Base-by-base conservation (phyloP, 2,797 vertebrate species). In the Falco columbarius region DNA sequence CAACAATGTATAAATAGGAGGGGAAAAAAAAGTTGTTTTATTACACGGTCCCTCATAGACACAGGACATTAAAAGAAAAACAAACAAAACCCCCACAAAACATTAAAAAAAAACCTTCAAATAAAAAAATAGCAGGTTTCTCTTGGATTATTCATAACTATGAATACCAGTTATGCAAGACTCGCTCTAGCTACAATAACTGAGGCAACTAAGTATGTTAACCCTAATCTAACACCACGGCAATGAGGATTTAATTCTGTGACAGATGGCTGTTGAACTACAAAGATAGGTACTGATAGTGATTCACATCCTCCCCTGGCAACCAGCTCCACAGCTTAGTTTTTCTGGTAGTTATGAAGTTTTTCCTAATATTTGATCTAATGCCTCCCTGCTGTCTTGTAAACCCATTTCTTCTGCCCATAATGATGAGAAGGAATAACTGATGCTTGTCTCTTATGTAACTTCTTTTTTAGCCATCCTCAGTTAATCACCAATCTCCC, bases 261-360 rank as follows among this genome's bases (percentile, higher is more conserved):
- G 74, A 47, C 91, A 96, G 94, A 95, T 94, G 95, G 76, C 49
- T 90, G 44, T 44, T 85, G 58, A 68, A 14, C 61, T 26, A 9
- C n/a, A 40, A 30, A 68, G 73, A 68, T 96, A 65, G 70, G 51
- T 56, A 12, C 44, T 52, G 67, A 58, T 10, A 86, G 59, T 83
- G 81, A 95, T 82, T 96, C 92, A 92, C 77, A 85, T 75, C 44
- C 30, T 92, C 75, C 62, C 61, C 83, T 91, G 89, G 65, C 85
- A 90, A 75, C 76, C 34, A 56, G 27, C 21, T 77, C 61, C 27
- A 12, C 49, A 89, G 86, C 46, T 46, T 75, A 61, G 34, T 49
- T 82, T 84, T 90, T 90, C 68, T 74, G 47, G 16, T 24, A 52
- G 26, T 22, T 94, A 30, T 7, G 19, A 84, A 74, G 16, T 75